phyloP scores from a whole-genome alignment of 2,113 vertebrate genomes.

The Cyphomyrus plagiostoma region DNA sequence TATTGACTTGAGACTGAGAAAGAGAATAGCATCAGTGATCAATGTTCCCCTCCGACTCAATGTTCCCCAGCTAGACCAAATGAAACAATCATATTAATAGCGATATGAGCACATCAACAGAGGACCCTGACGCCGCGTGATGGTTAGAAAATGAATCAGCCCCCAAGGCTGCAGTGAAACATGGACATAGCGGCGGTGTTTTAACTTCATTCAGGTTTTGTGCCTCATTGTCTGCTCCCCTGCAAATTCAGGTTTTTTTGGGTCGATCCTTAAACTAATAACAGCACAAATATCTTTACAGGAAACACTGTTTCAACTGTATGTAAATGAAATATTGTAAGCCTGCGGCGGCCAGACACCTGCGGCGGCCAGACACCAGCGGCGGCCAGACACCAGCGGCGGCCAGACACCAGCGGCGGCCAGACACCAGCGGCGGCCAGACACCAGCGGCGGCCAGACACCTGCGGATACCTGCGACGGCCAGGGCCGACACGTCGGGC shows the following conservation, averaged over 20 bases:
- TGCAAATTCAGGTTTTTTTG: background rate
- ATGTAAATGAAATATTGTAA: background rate
- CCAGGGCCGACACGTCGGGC: constrained; percentile 44
- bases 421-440: constrained; percentile 41
- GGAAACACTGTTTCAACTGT: background rate
- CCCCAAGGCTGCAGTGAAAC: background rate
- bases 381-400: constrained; percentile 38
- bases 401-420: constrained; percentile 38
- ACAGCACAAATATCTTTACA: background rate
- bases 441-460: too few relatives aligned
- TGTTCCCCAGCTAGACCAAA: background rate
- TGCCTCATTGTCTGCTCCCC: too few relatives aligned
- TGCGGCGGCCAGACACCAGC: constrained; percentile 38
- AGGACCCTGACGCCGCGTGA: background rate
- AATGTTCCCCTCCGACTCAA: background rate
- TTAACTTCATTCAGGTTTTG: too few relatives aligned
- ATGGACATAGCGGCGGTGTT: background rate
- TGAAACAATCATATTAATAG: background rate
- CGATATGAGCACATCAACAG: background rate
- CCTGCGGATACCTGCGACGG: constrained; percentile 38
- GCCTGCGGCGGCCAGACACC: constrained; percentile 20
- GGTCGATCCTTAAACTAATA: background rate
- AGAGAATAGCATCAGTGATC: background rate
- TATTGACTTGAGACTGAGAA: background rate
- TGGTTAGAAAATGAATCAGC: background rate